A percentile compares a stretch with the other conserved stretches of the same genome.
Conservation (phyloP, 1,140 invertebrate genomes). For the Orchestia grillus region DNA sequence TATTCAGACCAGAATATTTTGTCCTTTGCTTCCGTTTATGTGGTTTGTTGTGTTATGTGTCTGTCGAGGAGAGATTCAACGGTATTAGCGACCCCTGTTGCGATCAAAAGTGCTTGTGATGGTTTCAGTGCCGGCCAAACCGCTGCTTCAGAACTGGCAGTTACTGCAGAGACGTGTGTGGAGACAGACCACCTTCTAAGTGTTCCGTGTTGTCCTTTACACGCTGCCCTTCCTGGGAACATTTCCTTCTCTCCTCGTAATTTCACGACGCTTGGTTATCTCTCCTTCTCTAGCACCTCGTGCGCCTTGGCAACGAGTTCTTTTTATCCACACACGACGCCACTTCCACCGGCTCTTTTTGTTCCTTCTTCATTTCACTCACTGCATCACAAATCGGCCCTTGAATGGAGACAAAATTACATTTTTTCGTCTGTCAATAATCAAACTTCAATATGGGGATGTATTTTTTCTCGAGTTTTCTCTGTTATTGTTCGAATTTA, state of each 20-base stretch:
- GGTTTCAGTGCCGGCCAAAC: neutral
- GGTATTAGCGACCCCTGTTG: no score
- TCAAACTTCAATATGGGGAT: neutral
- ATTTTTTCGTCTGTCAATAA: neutral
- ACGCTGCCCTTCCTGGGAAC: constrained; percentile 9
- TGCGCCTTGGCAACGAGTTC: neutral
- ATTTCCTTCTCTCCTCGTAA: constrained; percentile 37
- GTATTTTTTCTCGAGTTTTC: neutral
- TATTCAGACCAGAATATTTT: no score
- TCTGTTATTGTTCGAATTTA: neutral
- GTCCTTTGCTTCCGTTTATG: no score
- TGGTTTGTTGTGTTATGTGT: no score
- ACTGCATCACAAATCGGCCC: neutral
- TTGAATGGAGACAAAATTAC: neutral
- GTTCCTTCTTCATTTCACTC: neutral
- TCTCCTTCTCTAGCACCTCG: neutral
- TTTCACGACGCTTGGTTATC: neutral
- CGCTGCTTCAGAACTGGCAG: neutral
- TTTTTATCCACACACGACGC: neutral
- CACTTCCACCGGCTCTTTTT: neutral
- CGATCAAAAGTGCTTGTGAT: neutral
- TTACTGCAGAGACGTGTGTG: neutral
- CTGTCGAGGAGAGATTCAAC: no score
- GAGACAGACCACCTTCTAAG: neutral
- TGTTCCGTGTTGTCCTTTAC: constrained; percentile 30